Evolutionary conservation across 2,113 vertebrate genomes (phyloP).

Genomic region (Hydrolagus affinis): DNA sequence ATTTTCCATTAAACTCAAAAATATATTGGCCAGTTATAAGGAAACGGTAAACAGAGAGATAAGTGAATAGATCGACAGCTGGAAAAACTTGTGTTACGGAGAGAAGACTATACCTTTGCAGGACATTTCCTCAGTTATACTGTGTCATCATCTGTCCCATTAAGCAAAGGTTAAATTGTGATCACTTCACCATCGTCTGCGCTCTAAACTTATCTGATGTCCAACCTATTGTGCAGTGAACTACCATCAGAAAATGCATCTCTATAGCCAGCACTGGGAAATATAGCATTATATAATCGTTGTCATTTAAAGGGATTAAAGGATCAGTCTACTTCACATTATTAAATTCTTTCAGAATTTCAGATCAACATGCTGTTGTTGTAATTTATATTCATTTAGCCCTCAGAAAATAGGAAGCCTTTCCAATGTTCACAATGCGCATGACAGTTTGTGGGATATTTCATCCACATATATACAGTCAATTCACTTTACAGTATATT

Average conservation of each 20-base stretch:
- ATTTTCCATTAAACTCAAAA: neutral
- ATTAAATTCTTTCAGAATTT: slow-evolving; percentile 21
- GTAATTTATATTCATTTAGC: neutral
- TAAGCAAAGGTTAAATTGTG: slow-evolving; percentile 7
- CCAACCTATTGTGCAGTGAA: slow-evolving; percentile 7
- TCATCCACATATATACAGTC: too few relatives aligned
- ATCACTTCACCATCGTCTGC: neutral
- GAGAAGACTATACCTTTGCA: neutral
- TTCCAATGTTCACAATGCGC: neutral
- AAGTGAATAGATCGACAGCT: too few relatives aligned
- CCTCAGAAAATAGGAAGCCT: neutral
- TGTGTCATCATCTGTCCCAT: neutral
- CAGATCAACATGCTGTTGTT: too few relatives aligned
- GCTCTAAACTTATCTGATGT: slow-evolving; percentile 3
- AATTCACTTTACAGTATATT: too few relatives aligned
- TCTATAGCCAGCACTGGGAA: neutral
- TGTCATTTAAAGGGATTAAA: slow-evolving; percentile 9
- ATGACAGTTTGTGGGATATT: too few relatives aligned
- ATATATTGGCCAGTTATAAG: too few relatives aligned
- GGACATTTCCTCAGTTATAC: neutral
- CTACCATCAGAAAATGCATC: neutral
- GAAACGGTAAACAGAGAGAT: too few relatives aligned
- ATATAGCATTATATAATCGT: neutral
- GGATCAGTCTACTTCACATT: neutral
- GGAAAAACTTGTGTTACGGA: neutral